Conservation (phyloP, 2,113 vertebrate species). For the Bufo bufo region DNA sequence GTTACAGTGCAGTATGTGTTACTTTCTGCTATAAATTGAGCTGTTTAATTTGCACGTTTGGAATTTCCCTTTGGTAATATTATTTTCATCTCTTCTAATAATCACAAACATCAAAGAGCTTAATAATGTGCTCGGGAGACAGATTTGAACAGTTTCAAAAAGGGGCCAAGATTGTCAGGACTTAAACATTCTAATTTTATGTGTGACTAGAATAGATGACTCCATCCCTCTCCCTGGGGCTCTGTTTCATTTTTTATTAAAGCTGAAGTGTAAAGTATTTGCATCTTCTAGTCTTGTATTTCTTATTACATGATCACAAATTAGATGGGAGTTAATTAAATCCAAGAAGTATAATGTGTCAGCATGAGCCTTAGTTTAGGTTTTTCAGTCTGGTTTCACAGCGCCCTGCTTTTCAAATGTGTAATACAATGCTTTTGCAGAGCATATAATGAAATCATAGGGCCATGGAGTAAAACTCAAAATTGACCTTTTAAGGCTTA, state of each 20-base stretch:
- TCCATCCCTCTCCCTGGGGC: not conserved
- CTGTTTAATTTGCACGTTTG: constrained; percentile 29
- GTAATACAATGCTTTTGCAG: not conserved
- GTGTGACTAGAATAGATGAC: not conserved
- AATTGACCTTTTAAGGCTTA: too few species aligned
- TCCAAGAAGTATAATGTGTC: not conserved
- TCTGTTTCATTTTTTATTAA: not conserved
- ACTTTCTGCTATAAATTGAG: constrained; percentile 8
- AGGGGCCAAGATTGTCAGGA: constrained; percentile 3
- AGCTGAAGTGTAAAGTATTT: not conserved
- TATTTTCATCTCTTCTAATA: constrained; percentile 33
- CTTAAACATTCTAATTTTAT: constrained; percentile 2
- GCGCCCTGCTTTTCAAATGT: not conserved
- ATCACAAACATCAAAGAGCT: constrained; percentile 19
- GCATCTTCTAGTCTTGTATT: not conserved
- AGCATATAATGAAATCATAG: too few species aligned
- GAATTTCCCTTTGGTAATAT: constrained; percentile 14
- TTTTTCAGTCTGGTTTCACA: not conserved
- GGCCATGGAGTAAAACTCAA: too few species aligned
- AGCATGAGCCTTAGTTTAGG: not conserved
- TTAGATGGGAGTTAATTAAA: not conserved
- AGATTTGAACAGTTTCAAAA: not conserved
- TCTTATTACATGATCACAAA: not conserved
- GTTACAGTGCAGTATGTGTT: not conserved
- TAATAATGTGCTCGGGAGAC: constrained; percentile 17